Percentiles rank a stretch among this genome's conserved stretches.
Evolutionary conservation across 1,140 invertebrate genomes (phyloP).

Genomic region (Ips nitidus): DNA sequence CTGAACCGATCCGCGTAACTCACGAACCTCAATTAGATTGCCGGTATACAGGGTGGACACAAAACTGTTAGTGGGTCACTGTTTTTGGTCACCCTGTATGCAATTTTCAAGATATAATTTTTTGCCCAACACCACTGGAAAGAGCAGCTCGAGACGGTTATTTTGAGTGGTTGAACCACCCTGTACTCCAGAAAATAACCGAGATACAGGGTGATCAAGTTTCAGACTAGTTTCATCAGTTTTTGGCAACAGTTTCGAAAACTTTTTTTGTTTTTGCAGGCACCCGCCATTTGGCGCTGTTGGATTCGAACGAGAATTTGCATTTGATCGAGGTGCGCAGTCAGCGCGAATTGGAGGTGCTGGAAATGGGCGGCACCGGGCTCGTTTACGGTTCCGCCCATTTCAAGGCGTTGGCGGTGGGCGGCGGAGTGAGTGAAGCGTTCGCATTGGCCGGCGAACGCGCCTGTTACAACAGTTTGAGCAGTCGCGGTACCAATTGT

Average conservation of each 20-base stretch:
- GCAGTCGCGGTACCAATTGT: constrained; percentile 79
- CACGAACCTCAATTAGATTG: too few species aligned
- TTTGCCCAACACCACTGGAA: too few species aligned
- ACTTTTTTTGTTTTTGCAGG: constrained; percentile 54
- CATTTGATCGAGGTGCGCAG: constrained; percentile 87
- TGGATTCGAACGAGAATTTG: constrained; percentile 84
- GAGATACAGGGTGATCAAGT: too few species aligned
- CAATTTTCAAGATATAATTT: too few species aligned
- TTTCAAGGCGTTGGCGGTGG: constrained; percentile 84
- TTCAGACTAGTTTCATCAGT: not conserved
- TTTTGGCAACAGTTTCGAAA: not conserved
- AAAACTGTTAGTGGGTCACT: too few species aligned
- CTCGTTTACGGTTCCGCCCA: constrained; percentile 90
- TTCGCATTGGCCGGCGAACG: constrained; percentile 70
- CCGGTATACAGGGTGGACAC: too few species aligned
- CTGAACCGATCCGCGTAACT: too few species aligned
- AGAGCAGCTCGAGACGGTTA: too few species aligned
- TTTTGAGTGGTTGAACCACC: too few species aligned
- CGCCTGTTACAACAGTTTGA: constrained; percentile 89
- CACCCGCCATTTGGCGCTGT: constrained; percentile 76
- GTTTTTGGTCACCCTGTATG: too few species aligned
- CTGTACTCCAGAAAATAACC: too few species aligned
- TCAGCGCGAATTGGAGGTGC: constrained; percentile 78
- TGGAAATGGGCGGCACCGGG: constrained; percentile 81
- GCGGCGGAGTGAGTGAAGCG: constrained; percentile 64